These are phyloP conservation scores for Tillus elongatus DNA, from an alignment of 2,888 invertebrate species.

Conservation along the genomic window DNA sequence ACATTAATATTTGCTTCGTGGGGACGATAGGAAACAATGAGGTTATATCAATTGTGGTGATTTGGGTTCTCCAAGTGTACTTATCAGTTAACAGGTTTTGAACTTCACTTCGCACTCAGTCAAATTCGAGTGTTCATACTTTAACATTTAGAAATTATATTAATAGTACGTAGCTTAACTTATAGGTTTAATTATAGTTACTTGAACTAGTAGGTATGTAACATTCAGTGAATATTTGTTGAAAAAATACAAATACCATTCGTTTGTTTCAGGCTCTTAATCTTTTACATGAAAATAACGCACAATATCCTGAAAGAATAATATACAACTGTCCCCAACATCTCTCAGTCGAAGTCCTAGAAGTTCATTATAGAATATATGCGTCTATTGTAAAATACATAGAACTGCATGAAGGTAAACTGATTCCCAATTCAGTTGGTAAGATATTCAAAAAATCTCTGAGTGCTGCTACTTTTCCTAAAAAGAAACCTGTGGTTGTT, in stretches of 20 bases:
- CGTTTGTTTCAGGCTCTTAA: conserved; percentile 54
- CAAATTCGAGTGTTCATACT: too few relatives aligned
- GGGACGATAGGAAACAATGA: too few relatives aligned
- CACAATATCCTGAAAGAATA: conserved; percentile 78
- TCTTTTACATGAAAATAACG: conserved; percentile 68
- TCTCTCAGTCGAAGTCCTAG: conserved; percentile 80
- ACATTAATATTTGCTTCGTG: too few relatives aligned
- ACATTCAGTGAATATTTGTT: too few relatives aligned
- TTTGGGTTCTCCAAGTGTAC: too few relatives aligned
- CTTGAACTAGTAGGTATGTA: too few relatives aligned
- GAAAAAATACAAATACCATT: conserved; percentile 13
- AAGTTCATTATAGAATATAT: conserved; percentile 76
- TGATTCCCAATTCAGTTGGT: conserved; percentile 50
- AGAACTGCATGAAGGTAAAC: conserved; percentile 65
- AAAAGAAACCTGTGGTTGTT: conserved; percentile 15
- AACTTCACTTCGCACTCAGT: too few relatives aligned
- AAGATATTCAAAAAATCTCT: conserved; percentile 52
- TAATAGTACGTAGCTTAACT: too few relatives aligned
- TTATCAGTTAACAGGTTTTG: too few relatives aligned
- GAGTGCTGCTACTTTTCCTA: conserved; percentile 25
- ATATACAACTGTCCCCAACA: conserved; percentile 75
- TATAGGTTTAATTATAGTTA: too few relatives aligned
- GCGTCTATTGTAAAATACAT: conserved; percentile 82
- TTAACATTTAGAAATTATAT: too few relatives aligned
- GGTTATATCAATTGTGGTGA: too few relatives aligned